These are phyloP conservation scores for Drosophila pegasa DNA, from an alignment of 2,888 invertebrate species.

Conservation along the genomic window DNA sequence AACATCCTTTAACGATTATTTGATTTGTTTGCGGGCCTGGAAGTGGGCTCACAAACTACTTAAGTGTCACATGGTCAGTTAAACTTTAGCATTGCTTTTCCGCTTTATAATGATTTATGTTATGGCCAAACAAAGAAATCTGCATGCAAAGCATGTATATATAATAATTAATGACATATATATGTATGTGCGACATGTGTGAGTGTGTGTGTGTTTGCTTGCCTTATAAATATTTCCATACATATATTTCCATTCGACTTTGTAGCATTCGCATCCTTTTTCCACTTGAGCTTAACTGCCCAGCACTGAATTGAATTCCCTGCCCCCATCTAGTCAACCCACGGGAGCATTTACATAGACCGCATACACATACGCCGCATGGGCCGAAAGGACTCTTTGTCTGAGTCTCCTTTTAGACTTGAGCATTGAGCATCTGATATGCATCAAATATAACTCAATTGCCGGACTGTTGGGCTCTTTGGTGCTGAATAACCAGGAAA, in stretches of 20 bases:
- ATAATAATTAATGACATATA: conserved; percentile 70
- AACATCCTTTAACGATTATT: conserved; percentile 56
- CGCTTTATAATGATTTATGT: conserved; percentile 62
- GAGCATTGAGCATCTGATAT: conserved; percentile 74
- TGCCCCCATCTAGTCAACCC: conserved; percentile 44
- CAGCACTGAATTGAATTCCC: conserved; percentile 68
- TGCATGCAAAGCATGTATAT: conserved; percentile 51
- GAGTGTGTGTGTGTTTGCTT: background rate
- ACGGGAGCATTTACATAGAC: conserved; percentile 71
- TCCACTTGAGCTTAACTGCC: conserved; percentile 63
- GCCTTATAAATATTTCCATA: conserved; percentile 24
- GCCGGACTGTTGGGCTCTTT: conserved; percentile 66
- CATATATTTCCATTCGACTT: conserved; percentile 42
- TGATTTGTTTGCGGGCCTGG: conserved; percentile 47
- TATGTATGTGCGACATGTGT: conserved; percentile 1
- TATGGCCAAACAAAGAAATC: conserved; percentile 67
- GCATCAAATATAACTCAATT: conserved; percentile 79
- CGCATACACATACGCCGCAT: conserved; percentile 21
- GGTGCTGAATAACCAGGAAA: conserved; percentile 76
- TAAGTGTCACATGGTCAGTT: conserved; percentile 78
- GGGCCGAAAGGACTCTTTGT: conserved; percentile 51
- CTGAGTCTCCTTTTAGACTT: conserved; percentile 45
- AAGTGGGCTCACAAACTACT: conserved; percentile 49
- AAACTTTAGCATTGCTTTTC: conserved; percentile 73
- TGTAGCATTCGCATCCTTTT: conserved; percentile 48